Percentiles rank a stretch among this genome's conserved stretches.
Evolutionary conservation across 2,888 invertebrate species (phyloP).

Genomic region (Watsonalla cultraria): DNA sequence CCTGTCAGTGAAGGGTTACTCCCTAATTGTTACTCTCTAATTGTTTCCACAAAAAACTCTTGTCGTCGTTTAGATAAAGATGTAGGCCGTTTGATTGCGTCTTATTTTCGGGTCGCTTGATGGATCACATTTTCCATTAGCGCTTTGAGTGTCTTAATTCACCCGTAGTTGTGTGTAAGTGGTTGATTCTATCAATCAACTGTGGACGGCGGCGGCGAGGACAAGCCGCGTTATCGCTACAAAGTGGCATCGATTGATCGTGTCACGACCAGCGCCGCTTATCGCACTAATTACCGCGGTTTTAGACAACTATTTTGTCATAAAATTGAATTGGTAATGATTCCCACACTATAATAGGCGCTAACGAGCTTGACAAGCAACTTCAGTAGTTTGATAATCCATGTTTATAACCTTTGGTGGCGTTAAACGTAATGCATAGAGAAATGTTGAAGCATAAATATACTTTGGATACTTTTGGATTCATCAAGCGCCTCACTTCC

Average conservation of each 20-base stretch:
- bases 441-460: not conserved
- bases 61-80: constrained; percentile 53
- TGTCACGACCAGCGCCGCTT: constrained; percentile 53
- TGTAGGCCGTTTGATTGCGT: constrained; percentile 31
- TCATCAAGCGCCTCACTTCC: constrained; percentile 3
- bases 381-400: not conserved
- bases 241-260: constrained; percentile 66
- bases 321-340: constrained; percentile 15
- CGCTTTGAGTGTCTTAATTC: constrained; percentile 61
- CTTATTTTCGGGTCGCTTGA: constrained; percentile 60
- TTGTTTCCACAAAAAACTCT: constrained; percentile 50
- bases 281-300: constrained; percentile 47
- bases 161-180: constrained; percentile 53
- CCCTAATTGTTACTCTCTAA: constrained; percentile 33
- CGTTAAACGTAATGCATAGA: not conserved
- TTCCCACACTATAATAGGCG: not conserved
- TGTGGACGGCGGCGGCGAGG: constrained; percentile 24
- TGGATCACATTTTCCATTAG: constrained; percentile 67
- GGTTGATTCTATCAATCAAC: constrained; percentile 63
- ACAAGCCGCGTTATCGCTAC: constrained; percentile 51
- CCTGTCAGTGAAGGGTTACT: constrained; percentile 14
- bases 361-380: not conserved
- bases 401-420: not conserved
- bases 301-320: constrained; percentile 29
- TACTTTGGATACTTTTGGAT: not conserved